Evolutionary conservation across 2,113 vertebrate genomes (phyloP).

Genomic region (Chaenogobius annularis): DNA sequence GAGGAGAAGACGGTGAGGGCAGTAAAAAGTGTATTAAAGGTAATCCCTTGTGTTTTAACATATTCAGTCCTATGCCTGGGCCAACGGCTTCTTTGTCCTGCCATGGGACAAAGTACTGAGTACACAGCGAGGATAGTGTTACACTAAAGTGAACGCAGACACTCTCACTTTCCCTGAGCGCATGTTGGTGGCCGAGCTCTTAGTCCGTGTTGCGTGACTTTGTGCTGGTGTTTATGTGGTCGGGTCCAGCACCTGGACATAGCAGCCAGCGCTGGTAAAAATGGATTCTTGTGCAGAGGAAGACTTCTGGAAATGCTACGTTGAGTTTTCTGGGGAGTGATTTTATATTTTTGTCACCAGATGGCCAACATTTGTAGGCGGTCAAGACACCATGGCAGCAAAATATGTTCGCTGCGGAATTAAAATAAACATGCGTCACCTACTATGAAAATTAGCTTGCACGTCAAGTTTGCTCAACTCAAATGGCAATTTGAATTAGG

Average conservation of each 20-base stretch:
- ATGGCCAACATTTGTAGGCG: slow-evolving; percentile 56
- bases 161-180: slow-evolving; percentile 15
- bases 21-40: slow-evolving; percentile 7
- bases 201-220: slow-evolving; percentile 11
- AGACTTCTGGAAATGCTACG: slow-evolving; percentile 13
- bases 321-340: slow-evolving; percentile 40
- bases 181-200: background rate
- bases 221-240: slow-evolving; percentile 25
- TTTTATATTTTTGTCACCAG: slow-evolving; percentile 59
- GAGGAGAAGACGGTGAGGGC: background rate
- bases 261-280: slow-evolving; percentile 30
- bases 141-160: slow-evolving; percentile 13
- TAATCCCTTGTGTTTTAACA: slow-evolving; percentile 3
- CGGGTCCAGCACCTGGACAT: slow-evolving; percentile 1
- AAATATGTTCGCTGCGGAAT: slow-evolving; percentile 64
- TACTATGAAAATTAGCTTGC: slow-evolving; percentile 63
- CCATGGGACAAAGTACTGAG: background rate
- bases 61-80: background rate
- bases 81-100: background rate
- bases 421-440: slow-evolving; percentile 56
- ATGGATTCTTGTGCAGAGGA: slow-evolving; percentile 42
- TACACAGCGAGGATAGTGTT: slow-evolving; percentile 7
- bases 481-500: slow-evolving; percentile 69
- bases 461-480: slow-evolving; percentile 57
- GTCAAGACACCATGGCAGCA: slow-evolving; percentile 48